Conservation (phyloP, 2,113 vertebrate genomes). For the Numenius arquata region DNA sequence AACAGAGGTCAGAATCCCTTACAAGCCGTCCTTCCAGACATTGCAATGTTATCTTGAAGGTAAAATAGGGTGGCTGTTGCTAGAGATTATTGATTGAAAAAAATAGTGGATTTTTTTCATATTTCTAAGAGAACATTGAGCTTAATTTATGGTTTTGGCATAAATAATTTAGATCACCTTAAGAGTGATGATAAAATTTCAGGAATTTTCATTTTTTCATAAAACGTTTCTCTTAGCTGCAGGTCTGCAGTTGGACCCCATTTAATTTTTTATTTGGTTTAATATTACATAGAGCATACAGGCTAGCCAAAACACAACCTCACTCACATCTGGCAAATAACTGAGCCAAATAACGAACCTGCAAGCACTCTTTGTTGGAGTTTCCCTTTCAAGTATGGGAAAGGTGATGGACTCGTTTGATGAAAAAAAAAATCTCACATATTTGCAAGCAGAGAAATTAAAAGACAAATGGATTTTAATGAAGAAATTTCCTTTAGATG, state of each 20-base stretch:
- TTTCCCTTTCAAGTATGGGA: conserved; percentile 25
- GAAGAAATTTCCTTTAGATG: conserved; percentile 20
- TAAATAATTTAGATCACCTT: background rate
- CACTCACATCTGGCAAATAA: conserved; percentile 26
- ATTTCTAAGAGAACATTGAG: background rate
- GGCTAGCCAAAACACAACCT: conserved; percentile 10
- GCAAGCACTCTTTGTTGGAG: background rate
- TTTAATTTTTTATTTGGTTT: conserved; percentile 3
- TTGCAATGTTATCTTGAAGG: background rate
- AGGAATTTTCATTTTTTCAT: background rate
- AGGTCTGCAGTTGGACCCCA: background rate
- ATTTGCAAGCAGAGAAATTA: background rate
- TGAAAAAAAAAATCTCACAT: background rate
- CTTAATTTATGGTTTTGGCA: background rate
- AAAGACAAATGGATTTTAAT: background rate
- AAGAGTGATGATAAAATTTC: background rate
- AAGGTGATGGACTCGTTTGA: background rate
- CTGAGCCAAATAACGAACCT: conserved; percentile 26
- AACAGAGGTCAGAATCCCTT: background rate
- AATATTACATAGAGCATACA: background rate
- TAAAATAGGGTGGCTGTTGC: background rate
- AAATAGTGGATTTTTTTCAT: background rate
- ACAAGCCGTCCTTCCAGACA: background rate
- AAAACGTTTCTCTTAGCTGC: background rate
- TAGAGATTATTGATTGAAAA: background rate